A percentile compares a stretch with the other conserved stretches of the same genome.
These are phyloP conservation scores for Ardeotis arabs DNA, from an alignment of 2,113 vertebrate genomes.

Conservation along the genomic window DNA sequence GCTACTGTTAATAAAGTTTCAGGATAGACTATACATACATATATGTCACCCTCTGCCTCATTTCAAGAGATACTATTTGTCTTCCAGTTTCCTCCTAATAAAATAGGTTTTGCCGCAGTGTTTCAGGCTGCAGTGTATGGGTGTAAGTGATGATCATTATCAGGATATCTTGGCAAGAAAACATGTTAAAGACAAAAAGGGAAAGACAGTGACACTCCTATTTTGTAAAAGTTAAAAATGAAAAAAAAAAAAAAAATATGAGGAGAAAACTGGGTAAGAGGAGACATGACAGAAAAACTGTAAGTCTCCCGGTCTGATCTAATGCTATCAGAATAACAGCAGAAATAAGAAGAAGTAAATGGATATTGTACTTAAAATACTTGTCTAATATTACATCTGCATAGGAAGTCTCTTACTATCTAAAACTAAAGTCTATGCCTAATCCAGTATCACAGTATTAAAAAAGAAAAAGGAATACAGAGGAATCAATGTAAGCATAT, in stretches of 20 bases:
- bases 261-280: neutral
- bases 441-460: neutral
- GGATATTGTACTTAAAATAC: neutral
- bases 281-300: neutral
- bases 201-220: neutral
- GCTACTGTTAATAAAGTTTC: neutral
- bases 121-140: too few species aligned
- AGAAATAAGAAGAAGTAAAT: neutral
- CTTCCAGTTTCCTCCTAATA: neutral
- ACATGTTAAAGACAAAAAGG: neutral
- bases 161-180: neutral
- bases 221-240: neutral
- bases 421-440: neutral
- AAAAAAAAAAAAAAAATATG: neutral
- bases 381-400: neutral
- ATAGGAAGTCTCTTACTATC: neutral
- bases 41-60: neutral
- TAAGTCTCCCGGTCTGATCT: neutral
- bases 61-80: neutral
- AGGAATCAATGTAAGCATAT: conserved; percentile 3
- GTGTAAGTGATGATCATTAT: neutral
- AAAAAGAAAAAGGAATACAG: neutral
- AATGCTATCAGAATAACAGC: neutral
- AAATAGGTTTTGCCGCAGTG: neutral
- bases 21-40: neutral